Evolutionary conservation across 2,113 vertebrate species (phyloP).

Genomic region (Polypterus bichir): DNA sequence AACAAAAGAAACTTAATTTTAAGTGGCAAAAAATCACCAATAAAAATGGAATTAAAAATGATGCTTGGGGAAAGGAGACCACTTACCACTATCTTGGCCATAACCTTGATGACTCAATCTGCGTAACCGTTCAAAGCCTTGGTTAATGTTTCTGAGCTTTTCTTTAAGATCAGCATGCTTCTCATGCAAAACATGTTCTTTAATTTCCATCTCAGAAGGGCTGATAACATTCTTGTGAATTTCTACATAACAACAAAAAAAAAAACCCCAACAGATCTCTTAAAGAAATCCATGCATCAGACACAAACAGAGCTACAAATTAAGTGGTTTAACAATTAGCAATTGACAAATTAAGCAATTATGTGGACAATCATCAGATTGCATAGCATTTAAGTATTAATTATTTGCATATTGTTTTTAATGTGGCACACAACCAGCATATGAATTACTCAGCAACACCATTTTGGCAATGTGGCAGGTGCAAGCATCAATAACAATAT

Average conservation of each 20-base stretch:
- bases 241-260: conserved; percentile 41
- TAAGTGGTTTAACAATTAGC: too few species aligned
- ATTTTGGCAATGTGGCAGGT: too few species aligned
- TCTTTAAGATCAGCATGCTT: conserved; percentile 79
- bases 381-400: too few species aligned
- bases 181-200: conserved; percentile 54
- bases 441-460: too few species aligned
- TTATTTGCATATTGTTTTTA: too few species aligned
- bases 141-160: conserved; percentile 69
- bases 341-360: too few species aligned
- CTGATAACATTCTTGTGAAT: conserved; percentile 72
- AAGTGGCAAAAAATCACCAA: background rate
- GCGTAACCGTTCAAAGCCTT: conserved; percentile 77
- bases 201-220: conserved; percentile 52
- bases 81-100: conserved; percentile 57
- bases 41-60: background rate
- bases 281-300: too few species aligned
- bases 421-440: too few species aligned
- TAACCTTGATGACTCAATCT: conserved; percentile 84
- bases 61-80: background rate
- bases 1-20: background rate
- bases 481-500: too few species aligned
- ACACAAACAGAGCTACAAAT: too few species aligned
- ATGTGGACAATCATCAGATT: too few species aligned
- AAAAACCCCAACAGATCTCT: background rate